These are phyloP conservation scores for Strigops habroptila DNA, from an alignment of 2,113 vertebrate genomes.

Conservation along the genomic window DNA sequence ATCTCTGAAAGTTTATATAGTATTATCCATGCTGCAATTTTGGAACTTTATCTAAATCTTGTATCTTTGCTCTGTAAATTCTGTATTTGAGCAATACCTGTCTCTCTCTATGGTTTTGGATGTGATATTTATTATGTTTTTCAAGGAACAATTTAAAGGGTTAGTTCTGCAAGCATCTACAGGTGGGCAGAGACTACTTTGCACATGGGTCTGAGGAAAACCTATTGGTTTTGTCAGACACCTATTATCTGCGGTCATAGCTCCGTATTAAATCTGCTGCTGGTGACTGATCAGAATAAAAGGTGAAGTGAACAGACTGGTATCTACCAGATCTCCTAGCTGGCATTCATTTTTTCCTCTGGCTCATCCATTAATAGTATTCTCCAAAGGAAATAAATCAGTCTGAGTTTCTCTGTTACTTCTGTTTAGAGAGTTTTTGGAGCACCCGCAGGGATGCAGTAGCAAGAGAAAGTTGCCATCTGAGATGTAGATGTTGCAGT, in stretches of 20 bases:
- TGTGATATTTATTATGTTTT: not conserved
- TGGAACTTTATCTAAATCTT: not conserved
- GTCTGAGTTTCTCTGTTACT: not conserved
- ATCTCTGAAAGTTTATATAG: not conserved
- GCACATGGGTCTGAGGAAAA: not conserved
- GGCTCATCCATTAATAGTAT: not conserved
- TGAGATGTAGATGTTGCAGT: not conserved
- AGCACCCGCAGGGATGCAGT: not conserved
- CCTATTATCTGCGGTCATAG: rapidly evolving
- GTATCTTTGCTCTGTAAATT: not conserved
- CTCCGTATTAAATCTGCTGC: not conserved
- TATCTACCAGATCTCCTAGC: not conserved
- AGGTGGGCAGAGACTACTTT: not conserved
- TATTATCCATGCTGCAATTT: not conserved
- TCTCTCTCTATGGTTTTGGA: not conserved
- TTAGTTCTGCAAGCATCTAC: not conserved
- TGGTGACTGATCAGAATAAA: not conserved
- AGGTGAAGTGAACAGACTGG: not conserved
- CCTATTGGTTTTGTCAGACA: not conserved
- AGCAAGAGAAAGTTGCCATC: not conserved
- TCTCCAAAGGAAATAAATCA: not conserved
- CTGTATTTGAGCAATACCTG: not conserved
- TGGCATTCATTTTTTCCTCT: rapidly evolving
- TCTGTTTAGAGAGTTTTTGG: not conserved
- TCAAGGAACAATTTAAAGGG: not conserved